Percentiles rank a stretch among this genome's conserved stretches.
Evolutionary conservation across 2,113 vertebrate species (phyloP).

Genomic region (Ptilorrhoa leucosticta): DNA sequence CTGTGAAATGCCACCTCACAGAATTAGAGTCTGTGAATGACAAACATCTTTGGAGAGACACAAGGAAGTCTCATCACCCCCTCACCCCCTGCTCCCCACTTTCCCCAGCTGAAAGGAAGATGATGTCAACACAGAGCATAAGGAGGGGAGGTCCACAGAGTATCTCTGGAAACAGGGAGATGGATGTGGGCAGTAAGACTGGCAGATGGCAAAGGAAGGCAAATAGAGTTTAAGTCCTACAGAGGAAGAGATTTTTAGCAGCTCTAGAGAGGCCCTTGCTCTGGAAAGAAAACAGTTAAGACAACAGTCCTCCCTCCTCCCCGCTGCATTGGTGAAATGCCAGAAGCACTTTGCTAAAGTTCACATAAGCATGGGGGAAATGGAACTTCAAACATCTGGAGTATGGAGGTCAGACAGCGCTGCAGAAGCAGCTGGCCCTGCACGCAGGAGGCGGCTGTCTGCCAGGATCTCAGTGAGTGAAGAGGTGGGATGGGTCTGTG

Average conservation of each 20-base stretch:
- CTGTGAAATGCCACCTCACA: background rate
- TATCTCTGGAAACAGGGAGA: background rate
- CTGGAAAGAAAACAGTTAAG: background rate
- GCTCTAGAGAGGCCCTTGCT: background rate
- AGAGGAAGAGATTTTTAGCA: background rate
- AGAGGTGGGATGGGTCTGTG: background rate
- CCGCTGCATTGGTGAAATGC: conserved; percentile 4
- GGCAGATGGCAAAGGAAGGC: conserved; percentile 18
- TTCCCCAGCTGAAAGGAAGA: background rate
- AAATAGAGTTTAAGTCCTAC: background rate
- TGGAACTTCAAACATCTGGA: conserved; percentile 60
- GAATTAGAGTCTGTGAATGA: background rate
- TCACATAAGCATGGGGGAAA: conserved; percentile 39
- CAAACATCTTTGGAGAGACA: background rate
- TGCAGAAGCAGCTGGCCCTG: conserved; percentile 43
- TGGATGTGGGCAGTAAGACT: background rate
- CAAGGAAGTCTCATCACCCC: background rate
- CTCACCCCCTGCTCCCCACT: background rate
- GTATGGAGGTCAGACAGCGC: conserved; percentile 14
- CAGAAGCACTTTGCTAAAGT: conserved; percentile 33
- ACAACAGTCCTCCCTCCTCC: background rate
- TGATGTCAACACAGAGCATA: background rate
- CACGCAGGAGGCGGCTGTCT: background rate
- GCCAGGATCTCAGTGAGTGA: background rate
- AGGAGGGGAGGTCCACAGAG: background rate